Base-by-base conservation (phyloP, 2,113 vertebrate species). In the Falco punctatus region DNA sequence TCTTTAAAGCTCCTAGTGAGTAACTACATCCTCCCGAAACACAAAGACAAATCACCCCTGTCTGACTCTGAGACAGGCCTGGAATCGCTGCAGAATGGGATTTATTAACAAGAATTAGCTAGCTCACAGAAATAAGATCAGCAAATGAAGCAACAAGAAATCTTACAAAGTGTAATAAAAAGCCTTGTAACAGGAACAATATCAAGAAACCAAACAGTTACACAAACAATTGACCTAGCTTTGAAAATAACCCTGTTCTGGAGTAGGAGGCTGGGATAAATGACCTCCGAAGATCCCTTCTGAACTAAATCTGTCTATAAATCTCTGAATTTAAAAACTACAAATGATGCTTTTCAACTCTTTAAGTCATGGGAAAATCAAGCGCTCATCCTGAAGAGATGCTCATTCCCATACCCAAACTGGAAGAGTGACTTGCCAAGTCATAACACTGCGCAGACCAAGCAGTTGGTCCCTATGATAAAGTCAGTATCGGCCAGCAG, bases 41-140 rank as follows among this genome's bases (percentile, higher is more conserved):
- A 75, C 13, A 30, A 48, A 77, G 66, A 81, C 81, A 92, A 81
- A 89, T 82, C 58, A 90, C 38, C 54, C 80, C 87, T 80, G 85
- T 35, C 35, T 35, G 51, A 65, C 62, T 46, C 67, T 1, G 3
- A 85, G 44, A 48, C 17, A 87, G 59, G 69, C 38, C 78, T 89
- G 91, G 58, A 58, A 77, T 55, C 1, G 0, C 64, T 69, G 64
- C 44, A 85, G 46, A 57, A 72, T 3, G 20, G 61, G 55, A 11
- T 86, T 88, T 82, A 70, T 28, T 66, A 73, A 69, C 69, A 86
- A 26, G 70, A 72, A 84, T 79, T 55, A 77, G 49, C 54, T 73
- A 35, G 35, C 86, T 57, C 48, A 55, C 38, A 32, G 81, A 70
- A 94, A 73, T 35, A 87, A 79, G 94, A 30, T 3, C 52, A 75